Percentiles rank a stretch among this genome's conserved stretches.
phyloP scores from a whole-genome alignment of 1,140 invertebrate genomes.

The Pissodes strobi region DNA sequence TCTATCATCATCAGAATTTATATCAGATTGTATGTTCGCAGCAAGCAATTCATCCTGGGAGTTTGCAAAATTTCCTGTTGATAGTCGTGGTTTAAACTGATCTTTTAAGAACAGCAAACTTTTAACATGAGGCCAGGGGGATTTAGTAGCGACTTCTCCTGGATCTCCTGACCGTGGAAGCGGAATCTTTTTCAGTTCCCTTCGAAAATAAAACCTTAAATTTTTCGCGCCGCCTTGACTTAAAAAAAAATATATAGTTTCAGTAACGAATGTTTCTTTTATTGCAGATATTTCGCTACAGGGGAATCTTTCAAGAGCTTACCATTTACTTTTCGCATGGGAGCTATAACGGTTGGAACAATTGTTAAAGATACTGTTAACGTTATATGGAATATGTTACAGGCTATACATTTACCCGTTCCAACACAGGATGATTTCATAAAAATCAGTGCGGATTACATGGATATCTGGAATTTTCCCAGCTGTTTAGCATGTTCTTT shows the following conservation, averaged over 20 bases:
- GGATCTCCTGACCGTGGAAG: too few species aligned
- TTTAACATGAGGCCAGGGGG: not conserved
- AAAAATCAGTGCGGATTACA: conserved; percentile 10
- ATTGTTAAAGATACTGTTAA: not conserved
- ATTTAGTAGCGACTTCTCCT: too few species aligned
- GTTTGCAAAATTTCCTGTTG: too few species aligned
- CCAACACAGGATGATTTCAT: conserved; percentile 10
- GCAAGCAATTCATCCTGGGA: not conserved
- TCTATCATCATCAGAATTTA: too few species aligned
- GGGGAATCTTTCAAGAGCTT: conserved; percentile 6
- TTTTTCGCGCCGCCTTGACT: not conserved
- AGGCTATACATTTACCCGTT: conserved; percentile 4
- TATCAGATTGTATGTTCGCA: too few species aligned
- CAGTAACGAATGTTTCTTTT: not conserved
- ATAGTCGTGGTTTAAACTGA: not conserved
- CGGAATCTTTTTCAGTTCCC: not conserved
- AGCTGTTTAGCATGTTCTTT: not conserved
- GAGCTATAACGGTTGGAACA: conserved; percentile 2
- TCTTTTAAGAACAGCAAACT: not conserved
- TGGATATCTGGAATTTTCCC: conserved; percentile 9
- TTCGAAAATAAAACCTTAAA: not conserved
- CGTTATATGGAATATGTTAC: conserved; percentile 6
- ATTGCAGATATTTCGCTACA: conserved; percentile 15
- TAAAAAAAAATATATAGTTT: not conserved
- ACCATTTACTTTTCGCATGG: too few species aligned